Evolutionary conservation across 2,888 invertebrate species (phyloP).

Genomic region (Eurytoma californica): DNA sequence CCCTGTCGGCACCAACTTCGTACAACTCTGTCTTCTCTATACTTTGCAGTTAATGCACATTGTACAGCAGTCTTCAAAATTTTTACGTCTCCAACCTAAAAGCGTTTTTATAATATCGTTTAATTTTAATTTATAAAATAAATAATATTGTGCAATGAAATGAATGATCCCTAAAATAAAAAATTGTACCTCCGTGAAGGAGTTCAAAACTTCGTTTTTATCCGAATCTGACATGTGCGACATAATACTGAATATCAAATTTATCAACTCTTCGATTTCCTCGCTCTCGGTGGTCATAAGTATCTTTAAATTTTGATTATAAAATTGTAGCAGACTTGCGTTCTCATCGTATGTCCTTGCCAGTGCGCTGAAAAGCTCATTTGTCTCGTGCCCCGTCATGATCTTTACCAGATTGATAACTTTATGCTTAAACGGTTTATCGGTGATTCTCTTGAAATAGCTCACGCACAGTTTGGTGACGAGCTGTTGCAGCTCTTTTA

Average conservation of each 20-base stretch:
- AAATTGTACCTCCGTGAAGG: slow-evolving; percentile 77
- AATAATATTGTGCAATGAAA: slow-evolving; percentile 2
- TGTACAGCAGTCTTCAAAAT: slow-evolving; percentile 63
- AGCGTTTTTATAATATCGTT: slow-evolving; percentile 2
- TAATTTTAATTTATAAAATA: slow-evolving; percentile 4
- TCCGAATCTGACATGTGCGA: slow-evolving; percentile 77
- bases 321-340: slow-evolving; percentile 70
- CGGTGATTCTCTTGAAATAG: slow-evolving; percentile 78
- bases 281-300: slow-evolving; percentile 78
- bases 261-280: slow-evolving; percentile 77
- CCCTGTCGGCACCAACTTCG: slow-evolving; percentile 76
- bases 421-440: slow-evolving; percentile 72
- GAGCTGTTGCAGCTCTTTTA: slow-evolving; percentile 74
- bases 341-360: slow-evolving; percentile 69
- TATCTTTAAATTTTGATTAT: slow-evolving; percentile 71
- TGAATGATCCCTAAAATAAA: not conserved
- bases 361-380: slow-evolving; percentile 76
- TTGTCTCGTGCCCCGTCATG: slow-evolving; percentile 78
- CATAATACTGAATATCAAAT: slow-evolving; percentile 80
- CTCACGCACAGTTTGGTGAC: slow-evolving; percentile 76
- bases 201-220: slow-evolving; percentile 77
- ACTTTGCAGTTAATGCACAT: slow-evolving; percentile 74
- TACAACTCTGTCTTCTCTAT: slow-evolving; percentile 71
- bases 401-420: slow-evolving; percentile 78
- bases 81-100: slow-evolving; percentile 62